Evolutionary conservation across 1,140 invertebrate genomes (phyloP).

Genomic region (Daktulosphaira vitifoliae): DNA sequence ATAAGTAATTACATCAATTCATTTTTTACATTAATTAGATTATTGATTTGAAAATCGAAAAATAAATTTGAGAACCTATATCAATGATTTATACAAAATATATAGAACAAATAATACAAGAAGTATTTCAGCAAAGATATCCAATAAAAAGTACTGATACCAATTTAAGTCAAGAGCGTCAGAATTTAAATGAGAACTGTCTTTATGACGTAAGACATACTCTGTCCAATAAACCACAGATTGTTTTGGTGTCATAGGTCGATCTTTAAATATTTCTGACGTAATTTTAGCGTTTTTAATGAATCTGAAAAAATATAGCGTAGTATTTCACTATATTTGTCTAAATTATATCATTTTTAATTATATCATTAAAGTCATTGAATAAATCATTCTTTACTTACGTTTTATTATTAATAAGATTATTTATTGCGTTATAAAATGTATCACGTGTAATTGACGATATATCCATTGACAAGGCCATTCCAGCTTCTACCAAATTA

Average conservation of each 20-base stretch:
- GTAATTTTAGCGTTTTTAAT: conserved; percentile 45
- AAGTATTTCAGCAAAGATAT: conserved; percentile 36
- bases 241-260: conserved; percentile 48
- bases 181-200: conserved; percentile 35
- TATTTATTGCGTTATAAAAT: not conserved
- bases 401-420: not conserved
- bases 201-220: conserved; percentile 46
- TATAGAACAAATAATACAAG: too few species aligned
- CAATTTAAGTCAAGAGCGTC: conserved; percentile 35
- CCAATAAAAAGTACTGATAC: conserved; percentile 36
- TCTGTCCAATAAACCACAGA: conserved; percentile 54
- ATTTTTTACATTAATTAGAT: too few species aligned
- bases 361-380: too few species aligned
- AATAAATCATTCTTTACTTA: too few species aligned
- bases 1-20: too few species aligned
- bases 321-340: too few species aligned
- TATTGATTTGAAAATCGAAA: too few species aligned
- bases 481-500: not conserved
- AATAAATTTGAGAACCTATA: too few species aligned
- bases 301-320: too few species aligned
- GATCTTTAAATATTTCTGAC: conserved; percentile 49
- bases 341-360: too few species aligned
- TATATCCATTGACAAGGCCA: not conserved
- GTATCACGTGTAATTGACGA: not conserved
- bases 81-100: too few species aligned